Evolutionary conservation across 2,797 vertebrate genomes (phyloP).

Genomic region (Poeciliopsis presidionis): DNA sequence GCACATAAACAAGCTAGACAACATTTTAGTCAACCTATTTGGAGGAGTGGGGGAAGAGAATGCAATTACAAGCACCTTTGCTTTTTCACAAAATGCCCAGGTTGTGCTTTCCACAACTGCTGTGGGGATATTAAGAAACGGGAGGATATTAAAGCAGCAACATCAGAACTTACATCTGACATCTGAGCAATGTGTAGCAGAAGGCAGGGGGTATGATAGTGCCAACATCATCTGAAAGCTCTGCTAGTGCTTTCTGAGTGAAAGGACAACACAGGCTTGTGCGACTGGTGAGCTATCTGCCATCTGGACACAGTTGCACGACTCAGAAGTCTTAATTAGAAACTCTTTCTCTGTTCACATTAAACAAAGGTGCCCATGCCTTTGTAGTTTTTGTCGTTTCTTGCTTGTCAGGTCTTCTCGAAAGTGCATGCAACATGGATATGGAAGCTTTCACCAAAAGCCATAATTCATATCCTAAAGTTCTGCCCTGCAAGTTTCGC

Average conservation of each 20-base stretch:
- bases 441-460: slow-evolving; percentile 17
- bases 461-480: slow-evolving; percentile 33
- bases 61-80: neutral
- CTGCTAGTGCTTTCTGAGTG: slow-evolving; percentile 66
- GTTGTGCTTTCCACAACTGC: neutral
- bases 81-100: neutral
- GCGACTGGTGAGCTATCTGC: slow-evolving; percentile 57
- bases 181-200: slow-evolving; percentile 61
- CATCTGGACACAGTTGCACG: slow-evolving; percentile 69
- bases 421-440: slow-evolving; percentile 23
- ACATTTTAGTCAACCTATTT: neutral
- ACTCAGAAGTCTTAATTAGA: slow-evolving; percentile 63
- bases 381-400: slow-evolving; percentile 25
- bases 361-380: slow-evolving; percentile 37
- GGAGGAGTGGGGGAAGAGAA: neutral
- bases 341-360: slow-evolving; percentile 33
- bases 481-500: slow-evolving; percentile 25
- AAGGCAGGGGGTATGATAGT: slow-evolving; percentile 58
- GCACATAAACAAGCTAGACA: neutral
- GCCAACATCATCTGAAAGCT: slow-evolving; percentile 54
- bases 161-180: slow-evolving; percentile 27
- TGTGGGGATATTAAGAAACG: slow-evolving; percentile 14
- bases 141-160: slow-evolving; percentile 42
- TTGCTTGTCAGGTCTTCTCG: slow-evolving; percentile 15
- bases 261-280: slow-evolving; percentile 64